Base-by-base conservation (phyloP, 1,140 invertebrate genomes). In the Sycophaga agraensis region DNA sequence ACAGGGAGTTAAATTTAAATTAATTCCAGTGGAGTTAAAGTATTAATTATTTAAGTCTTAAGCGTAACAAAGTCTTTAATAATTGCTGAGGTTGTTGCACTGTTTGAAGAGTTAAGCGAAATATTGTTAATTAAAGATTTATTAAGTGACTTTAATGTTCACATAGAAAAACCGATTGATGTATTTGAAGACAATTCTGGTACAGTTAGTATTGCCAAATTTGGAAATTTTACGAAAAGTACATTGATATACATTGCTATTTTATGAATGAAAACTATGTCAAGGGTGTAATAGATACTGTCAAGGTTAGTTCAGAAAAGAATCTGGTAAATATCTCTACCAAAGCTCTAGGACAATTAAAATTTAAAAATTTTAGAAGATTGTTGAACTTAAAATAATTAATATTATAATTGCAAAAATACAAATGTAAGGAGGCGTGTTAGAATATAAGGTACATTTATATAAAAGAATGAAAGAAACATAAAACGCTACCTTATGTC, bases 301-400 rank as follows among this genome's bases (percentile, higher is more conserved):
- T n/a, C 17, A 49, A 31, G 17, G n/a, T 50, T 17, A 21, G 34
- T 4, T 50, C 48, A 2, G 17, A 34, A 4, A 17, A 50, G 6
- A 31, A 50, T 50, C 7, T 50, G 2, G 48, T 28, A 7, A n/a
- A 50, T 34, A 50, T 50, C 3, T 50, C 34, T 17, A 50, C 48
- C 3, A 50, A 50, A 34, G 14, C 48, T 19, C 12, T 50, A n/a
- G n/a, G 48, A 5, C 31, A 26, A 48, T 7, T 26, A 48, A 26
- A 24, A 16, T 53, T 53, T 39, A 35, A 39, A 53, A 53, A 40
- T 11, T 53, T 37, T 7, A 39, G 50, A 48, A n/a, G 21, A 48
- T 2, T 48, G 5, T 48, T 26, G 14, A 48, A 48, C 6, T 24
- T 48, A 48, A 28, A 48, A 11, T 31, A 31, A 31, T 31, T 31